A percentile compares a stretch with the other conserved stretches of the same genome.
phyloP scores from a whole-genome alignment of 2,888 invertebrate species.

The Ethmia dodecea region DNA sequence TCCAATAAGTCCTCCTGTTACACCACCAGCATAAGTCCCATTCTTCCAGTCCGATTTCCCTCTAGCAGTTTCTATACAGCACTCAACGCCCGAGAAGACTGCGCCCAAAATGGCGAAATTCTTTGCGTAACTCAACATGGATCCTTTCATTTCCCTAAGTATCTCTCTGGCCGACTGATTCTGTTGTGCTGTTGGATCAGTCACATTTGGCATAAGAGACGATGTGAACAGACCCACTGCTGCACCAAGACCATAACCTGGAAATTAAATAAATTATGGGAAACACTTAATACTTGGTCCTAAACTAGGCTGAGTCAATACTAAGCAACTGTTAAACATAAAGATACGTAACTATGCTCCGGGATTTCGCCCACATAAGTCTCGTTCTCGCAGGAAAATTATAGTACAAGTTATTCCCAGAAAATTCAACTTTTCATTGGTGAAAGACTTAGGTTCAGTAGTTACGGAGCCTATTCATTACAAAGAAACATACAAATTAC shows the following conservation, averaged over 20 bases:
- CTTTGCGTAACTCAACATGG: slow-evolving; percentile 96
- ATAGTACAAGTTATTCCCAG: no score
- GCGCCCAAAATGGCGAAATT: slow-evolving; percentile 98
- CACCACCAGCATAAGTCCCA: slow-evolving; percentile 95
- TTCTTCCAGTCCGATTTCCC: slow-evolving; percentile 98
- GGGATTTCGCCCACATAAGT: no score
- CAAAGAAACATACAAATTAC: no score
- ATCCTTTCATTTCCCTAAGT: slow-evolving; percentile 92
- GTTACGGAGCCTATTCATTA: no score
- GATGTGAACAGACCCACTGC: slow-evolving; percentile 98
- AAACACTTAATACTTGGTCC: no score
- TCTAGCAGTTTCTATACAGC: slow-evolving; percentile 94
- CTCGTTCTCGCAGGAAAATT: no score
- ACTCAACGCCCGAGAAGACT: slow-evolving; percentile 96
- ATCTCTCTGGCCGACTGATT: slow-evolving; percentile 92
- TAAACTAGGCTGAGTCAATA: no score
- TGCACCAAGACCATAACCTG: slow-evolving; percentile 96
- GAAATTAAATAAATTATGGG: no score
- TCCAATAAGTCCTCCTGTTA: slow-evolving; percentile 95
- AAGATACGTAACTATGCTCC: no score
- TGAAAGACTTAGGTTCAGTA: no score
- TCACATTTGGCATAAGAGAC: slow-evolving; percentile 93
- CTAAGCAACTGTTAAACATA: no score
- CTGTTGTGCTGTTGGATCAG: slow-evolving; percentile 80
- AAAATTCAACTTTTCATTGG: no score